Evolutionary conservation across 2,888 invertebrate genomes (phyloP).

Genomic region (Sthenelais limicola): DNA sequence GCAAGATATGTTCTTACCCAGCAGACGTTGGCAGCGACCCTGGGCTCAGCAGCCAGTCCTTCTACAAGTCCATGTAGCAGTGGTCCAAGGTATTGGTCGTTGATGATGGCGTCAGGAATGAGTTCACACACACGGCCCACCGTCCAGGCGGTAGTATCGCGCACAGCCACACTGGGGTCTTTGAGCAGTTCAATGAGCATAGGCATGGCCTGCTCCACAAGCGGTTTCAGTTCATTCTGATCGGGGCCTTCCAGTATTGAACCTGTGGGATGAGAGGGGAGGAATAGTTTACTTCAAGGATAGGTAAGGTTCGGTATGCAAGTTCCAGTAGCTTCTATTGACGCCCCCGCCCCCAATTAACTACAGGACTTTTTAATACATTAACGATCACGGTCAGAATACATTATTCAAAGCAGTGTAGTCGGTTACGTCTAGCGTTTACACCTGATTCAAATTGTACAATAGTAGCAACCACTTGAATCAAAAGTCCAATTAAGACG

Average conservation of each 20-base stretch:
- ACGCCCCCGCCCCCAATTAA: too few relatives aligned
- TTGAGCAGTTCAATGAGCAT: slow-evolving; percentile 95
- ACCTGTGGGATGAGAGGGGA: too few relatives aligned
- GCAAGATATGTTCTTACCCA: slow-evolving; percentile 79
- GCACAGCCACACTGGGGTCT: slow-evolving; percentile 92
- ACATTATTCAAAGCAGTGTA: too few relatives aligned
- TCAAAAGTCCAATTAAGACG: too few relatives aligned
- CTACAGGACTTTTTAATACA: too few relatives aligned
- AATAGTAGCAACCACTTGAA: too few relatives aligned
- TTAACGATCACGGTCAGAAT: too few relatives aligned
- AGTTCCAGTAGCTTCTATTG: too few relatives aligned
- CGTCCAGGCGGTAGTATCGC: slow-evolving; percentile 98
- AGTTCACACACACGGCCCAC: slow-evolving; percentile 98
- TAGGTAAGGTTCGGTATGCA: too few relatives aligned
- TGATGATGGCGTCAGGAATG: slow-evolving; percentile 94
- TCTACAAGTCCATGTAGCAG: slow-evolving; percentile 75
- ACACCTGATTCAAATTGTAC: too few relatives aligned
- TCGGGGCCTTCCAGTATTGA: slow-evolving; percentile 93
- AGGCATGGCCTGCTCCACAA: slow-evolving; percentile 97
- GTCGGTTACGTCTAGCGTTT: too few relatives aligned
- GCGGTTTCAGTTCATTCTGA: slow-evolving; percentile 86
- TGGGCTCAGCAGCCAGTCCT: slow-evolving; percentile 89
- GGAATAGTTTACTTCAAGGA: too few relatives aligned
- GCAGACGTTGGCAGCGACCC: slow-evolving; percentile 98
- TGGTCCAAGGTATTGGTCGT: slow-evolving; percentile 82